Percentiles rank a stretch among this genome's conserved stretches.
Conservation (phyloP, 1,140 invertebrate genomes). For the Rhagoletis zephyria region DNA sequence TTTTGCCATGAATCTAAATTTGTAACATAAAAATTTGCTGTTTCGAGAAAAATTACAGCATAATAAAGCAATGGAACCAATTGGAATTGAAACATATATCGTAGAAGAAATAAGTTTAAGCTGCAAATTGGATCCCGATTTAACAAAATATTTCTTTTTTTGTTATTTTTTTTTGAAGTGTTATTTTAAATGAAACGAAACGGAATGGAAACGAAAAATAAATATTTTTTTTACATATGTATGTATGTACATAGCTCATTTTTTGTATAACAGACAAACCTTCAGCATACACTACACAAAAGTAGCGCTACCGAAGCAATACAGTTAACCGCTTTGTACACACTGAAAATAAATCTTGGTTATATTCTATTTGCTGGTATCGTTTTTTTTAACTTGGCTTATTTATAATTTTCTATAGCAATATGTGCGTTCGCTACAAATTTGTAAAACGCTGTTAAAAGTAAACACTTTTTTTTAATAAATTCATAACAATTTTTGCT, state of each 20-base stretch:
- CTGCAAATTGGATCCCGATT: too few species aligned
- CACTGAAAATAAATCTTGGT: constrained; percentile 3
- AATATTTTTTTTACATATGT: too few species aligned
- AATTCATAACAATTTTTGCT: neutral
- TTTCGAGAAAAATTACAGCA: too few species aligned
- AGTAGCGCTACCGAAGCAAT: neutral
- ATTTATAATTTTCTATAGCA: too few species aligned
- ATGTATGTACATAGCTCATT: too few species aligned
- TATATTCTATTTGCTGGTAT: neutral
- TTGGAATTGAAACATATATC: neutral
- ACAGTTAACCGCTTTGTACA: neutral
- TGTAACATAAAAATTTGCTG: too few species aligned
- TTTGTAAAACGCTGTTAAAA: neutral
- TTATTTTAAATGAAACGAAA: neutral
- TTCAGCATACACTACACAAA: neutral
- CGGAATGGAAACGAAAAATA: neutral
- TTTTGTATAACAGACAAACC: too few species aligned
- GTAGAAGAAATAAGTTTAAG: too few species aligned
- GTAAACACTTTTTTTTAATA: neutral
- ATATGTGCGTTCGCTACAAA: neutral
- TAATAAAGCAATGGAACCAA: neutral
- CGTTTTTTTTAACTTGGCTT: too few species aligned
- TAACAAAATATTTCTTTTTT: too few species aligned
- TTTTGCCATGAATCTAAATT: too few species aligned
- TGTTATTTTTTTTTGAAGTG: too few species aligned